These are phyloP conservation scores for Pangasius macronema DNA, from an alignment of 2,797 vertebrate species.

Conservation along the genomic window DNA sequence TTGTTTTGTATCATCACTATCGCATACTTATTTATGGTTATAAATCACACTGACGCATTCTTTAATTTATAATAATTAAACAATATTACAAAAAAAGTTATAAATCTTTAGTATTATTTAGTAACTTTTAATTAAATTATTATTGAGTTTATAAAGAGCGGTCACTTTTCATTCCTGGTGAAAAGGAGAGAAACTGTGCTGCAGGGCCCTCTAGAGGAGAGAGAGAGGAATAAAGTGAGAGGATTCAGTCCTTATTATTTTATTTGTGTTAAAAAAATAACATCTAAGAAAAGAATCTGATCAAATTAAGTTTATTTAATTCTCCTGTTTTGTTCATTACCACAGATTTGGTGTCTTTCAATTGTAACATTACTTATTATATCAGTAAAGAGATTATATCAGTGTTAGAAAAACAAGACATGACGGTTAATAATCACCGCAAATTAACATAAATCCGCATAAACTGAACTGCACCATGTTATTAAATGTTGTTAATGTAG, in stretches of 20 bases:
- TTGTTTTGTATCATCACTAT: not conserved
- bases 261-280: not conserved
- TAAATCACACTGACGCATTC: not conserved
- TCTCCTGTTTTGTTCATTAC: not conserved
- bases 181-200: conserved; percentile 36
- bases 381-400: not conserved
- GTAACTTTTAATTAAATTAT: not conserved
- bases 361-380: not conserved
- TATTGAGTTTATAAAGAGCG: not conserved
- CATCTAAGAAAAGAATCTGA: not conserved
- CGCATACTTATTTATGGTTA: too few species aligned
- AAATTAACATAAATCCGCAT: not conserved
- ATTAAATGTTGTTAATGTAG: not conserved
- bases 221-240: not conserved
- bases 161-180: not conserved
- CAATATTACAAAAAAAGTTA: not conserved
- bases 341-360: not conserved
- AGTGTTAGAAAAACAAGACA: not conserved
- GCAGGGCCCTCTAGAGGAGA: conserved; percentile 45
- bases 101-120: not conserved
- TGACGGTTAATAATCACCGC: not conserved
- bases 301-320: not conserved
- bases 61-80: not conserved
- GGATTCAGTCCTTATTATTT: conserved; percentile 35
- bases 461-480: not conserved